Percentiles rank a stretch among this genome's conserved stretches.
Evolutionary conservation across 1,140 invertebrate genomes (phyloP).

Genomic region (Papilio xuthus): DNA sequence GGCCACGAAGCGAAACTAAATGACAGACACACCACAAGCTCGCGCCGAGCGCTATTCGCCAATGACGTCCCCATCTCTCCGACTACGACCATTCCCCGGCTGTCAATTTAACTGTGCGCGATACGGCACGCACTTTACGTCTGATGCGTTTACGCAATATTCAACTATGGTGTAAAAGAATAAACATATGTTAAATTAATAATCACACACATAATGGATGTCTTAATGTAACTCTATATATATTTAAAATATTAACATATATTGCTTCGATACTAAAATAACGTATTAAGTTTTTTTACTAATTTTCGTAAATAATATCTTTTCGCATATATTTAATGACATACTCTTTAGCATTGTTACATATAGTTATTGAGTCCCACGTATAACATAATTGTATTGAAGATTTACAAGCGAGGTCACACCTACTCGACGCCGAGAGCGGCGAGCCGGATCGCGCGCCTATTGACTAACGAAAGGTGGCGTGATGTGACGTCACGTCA

Average conservation of each 20-base stretch:
- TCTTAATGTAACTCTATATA: neutral
- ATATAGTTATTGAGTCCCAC: conserved; percentile 38
- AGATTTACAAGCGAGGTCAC: conserved; percentile 46
- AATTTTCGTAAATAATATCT: neutral
- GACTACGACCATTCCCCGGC: conserved; percentile 50
- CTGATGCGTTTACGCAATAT: conserved; percentile 7
- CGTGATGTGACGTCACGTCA: conserved; percentile 79
- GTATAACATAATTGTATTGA: neutral
- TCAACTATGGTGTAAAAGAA: neutral
- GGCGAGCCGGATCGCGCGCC: conserved; percentile 66
- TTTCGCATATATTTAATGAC: neutral
- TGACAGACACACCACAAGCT: conserved; percentile 53
- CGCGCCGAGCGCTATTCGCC: conserved; percentile 49
- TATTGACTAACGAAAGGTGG: conserved; percentile 78
- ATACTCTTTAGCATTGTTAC: conserved; percentile 42
- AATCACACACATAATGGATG: neutral
- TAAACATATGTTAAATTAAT: neutral
- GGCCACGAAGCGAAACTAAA: conserved; percentile 55
- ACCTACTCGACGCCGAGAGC: conserved; percentile 47
- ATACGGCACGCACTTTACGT: conserved; percentile 56
- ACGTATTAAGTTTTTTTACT: neutral
- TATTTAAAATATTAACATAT: neutral
- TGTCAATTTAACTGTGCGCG: conserved; percentile 66
- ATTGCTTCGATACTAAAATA: neutral
- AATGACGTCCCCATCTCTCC: conserved; percentile 58